Evolutionary conservation across 2,888 invertebrate species (phyloP).

Genomic region (Monochamus alternatus): DNA sequence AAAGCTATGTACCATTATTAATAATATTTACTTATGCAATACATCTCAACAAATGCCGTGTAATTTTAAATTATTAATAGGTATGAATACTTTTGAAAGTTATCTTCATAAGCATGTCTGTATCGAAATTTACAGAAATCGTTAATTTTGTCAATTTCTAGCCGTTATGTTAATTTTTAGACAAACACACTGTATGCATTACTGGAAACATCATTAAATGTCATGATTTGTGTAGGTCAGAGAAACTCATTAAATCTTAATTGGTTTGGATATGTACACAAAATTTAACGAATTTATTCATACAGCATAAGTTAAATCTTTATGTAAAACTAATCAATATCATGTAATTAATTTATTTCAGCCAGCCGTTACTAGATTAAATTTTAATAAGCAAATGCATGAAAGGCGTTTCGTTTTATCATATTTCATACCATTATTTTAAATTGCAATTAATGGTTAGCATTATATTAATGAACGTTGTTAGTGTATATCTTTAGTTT

Average conservation of each 20-base stretch:
- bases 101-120: too few species aligned
- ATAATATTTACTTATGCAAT: too few species aligned
- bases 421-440: background rate
- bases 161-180: too few species aligned
- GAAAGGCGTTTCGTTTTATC: background rate
- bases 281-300: background rate
- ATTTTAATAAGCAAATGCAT: constrained; percentile 17
- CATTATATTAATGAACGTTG: background rate
- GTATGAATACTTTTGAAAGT: too few species aligned
- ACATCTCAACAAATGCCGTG: too few species aligned
- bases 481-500: background rate
- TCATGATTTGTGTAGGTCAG: background rate
- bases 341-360: background rate
- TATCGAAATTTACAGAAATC: too few species aligned
- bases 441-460: constrained; percentile 2
- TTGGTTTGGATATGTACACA: background rate
- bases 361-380: background rate
- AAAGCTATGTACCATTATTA: too few species aligned
- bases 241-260: background rate
- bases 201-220: background rate
- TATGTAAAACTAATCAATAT: background rate
- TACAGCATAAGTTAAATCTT: background rate
- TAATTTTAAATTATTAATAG: too few species aligned
- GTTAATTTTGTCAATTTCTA: too few species aligned
- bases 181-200: background rate